Percentiles rank a stretch among this genome's conserved stretches.
Evolutionary conservation across 2,888 invertebrate species (phyloP).

Genomic region (Meghimatium bilineatum): DNA sequence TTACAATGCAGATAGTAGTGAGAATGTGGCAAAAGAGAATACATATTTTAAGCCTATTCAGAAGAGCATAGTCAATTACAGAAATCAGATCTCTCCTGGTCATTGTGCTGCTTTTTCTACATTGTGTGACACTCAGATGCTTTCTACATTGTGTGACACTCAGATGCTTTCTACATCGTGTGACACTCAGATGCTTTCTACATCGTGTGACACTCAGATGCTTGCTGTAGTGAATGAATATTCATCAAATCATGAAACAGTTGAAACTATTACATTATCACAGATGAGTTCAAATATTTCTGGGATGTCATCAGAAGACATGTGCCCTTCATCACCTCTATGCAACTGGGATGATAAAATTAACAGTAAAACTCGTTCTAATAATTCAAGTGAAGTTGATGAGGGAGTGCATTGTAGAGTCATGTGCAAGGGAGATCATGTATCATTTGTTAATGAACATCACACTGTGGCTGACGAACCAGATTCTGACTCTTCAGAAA

Average conservation of each 20-base stretch:
- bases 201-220: not conserved
- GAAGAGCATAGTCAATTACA: not conserved
- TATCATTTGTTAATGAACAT: not conserved
- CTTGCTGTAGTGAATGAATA: not conserved
- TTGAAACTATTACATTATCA: not conserved
- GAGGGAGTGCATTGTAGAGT: not conserved
- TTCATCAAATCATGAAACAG: not conserved
- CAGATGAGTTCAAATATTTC: not conserved
- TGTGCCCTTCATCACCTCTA: not conserved
- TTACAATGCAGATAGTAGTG: not conserved
- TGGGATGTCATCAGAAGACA: not conserved
- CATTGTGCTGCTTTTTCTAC: not conserved
- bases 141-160: too few relatives aligned
- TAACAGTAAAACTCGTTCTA: not conserved
- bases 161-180: too few relatives aligned
- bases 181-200: not conserved
- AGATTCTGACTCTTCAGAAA: conserved; percentile 20
- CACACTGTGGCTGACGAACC: not conserved
- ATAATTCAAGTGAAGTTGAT: not conserved
- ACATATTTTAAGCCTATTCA: not conserved
- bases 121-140: too few relatives aligned
- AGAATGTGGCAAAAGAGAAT: not conserved
- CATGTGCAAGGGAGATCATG: too few relatives aligned
- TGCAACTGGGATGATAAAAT: not conserved
- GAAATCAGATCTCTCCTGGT: not conserved